Conservation (phyloP, 2,797 vertebrate species). For the Alectoris magna region DNA sequence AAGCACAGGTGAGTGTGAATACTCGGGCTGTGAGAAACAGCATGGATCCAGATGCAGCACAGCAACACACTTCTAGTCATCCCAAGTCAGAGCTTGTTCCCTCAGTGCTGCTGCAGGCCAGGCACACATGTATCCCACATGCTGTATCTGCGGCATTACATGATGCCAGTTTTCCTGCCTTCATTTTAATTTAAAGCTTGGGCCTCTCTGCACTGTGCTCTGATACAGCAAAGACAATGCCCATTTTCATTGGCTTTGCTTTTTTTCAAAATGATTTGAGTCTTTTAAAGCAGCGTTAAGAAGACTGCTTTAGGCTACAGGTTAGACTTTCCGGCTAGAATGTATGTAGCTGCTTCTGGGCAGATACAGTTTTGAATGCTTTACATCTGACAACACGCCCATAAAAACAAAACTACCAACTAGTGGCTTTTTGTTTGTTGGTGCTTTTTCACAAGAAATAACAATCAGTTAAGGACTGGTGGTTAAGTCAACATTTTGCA, state of each 20-base stretch:
- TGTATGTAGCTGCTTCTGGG: neutral
- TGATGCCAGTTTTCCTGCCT: neutral
- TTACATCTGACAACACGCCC: neutral
- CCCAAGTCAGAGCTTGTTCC: neutral
- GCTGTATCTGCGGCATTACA: fast-evolving
- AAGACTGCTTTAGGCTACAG: neutral
- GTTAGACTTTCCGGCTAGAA: neutral
- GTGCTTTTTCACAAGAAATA: neutral
- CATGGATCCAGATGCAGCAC: neutral
- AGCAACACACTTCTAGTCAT: neutral
- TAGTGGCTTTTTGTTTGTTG: neutral
- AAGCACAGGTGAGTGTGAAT: neutral
- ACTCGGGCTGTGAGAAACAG: neutral
- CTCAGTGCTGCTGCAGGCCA: neutral
- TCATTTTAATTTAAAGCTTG: neutral
- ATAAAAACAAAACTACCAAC: neutral
- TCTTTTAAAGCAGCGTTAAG: neutral
- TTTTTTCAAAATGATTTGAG: neutral
- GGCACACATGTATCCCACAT: fast-evolving
- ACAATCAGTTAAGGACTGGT: neutral
- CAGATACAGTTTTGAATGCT: neutral
- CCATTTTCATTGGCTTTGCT: neutral
- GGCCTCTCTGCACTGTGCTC: neutral
- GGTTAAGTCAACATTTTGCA: neutral
- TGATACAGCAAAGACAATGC: neutral